These are phyloP conservation scores for Amphiprion ocellaris DNA, from an alignment of 2,113 vertebrate species.

Conservation along the genomic window DNA sequence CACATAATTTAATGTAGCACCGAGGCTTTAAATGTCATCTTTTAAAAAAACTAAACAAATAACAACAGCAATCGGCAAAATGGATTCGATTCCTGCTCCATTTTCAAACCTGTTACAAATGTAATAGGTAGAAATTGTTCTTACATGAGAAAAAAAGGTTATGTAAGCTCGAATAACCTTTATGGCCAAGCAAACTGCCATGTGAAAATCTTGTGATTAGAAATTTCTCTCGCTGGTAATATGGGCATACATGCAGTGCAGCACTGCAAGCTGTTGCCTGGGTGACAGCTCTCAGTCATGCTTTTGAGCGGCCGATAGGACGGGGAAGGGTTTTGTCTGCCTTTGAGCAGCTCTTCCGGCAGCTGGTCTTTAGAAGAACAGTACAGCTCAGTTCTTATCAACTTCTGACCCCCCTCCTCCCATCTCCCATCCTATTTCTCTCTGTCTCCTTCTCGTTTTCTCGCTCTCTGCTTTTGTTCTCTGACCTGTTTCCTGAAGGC, in stretches of 20 bases:
- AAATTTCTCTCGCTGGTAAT: not conserved
- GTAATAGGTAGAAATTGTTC: not conserved
- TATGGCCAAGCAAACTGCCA: not conserved
- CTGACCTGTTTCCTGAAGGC: constrained; percentile 80
- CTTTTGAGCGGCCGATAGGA: constrained; percentile 50
- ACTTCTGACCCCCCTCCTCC: constrained; percentile 54
- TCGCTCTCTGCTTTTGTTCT: constrained; percentile 62
- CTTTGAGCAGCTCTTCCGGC: constrained; percentile 72
- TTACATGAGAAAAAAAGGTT: not conserved
- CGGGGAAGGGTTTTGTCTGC: constrained; percentile 64
- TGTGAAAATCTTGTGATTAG: not conserved
- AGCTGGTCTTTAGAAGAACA: constrained; percentile 76
- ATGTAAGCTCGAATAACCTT: not conserved
- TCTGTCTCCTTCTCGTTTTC: constrained; percentile 31
- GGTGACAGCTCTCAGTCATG: constrained; percentile 62
- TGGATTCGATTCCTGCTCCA: not conserved
- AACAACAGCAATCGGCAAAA: not conserved
- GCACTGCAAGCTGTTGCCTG: constrained; percentile 47
- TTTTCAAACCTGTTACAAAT: not conserved
- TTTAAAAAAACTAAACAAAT: not conserved
- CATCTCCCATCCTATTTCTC: constrained; percentile 35
- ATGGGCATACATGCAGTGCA: not conserved
- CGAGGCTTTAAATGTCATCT: constrained; percentile 40
- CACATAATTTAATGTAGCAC: constrained; percentile 13
- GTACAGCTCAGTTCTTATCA: constrained; percentile 75